Percentiles rank a stretch among this genome's conserved stretches.
These are phyloP conservation scores for Poeciliopsis occidentalis DNA, from an alignment of 2,113 vertebrate species.

Conservation along the genomic window DNA sequence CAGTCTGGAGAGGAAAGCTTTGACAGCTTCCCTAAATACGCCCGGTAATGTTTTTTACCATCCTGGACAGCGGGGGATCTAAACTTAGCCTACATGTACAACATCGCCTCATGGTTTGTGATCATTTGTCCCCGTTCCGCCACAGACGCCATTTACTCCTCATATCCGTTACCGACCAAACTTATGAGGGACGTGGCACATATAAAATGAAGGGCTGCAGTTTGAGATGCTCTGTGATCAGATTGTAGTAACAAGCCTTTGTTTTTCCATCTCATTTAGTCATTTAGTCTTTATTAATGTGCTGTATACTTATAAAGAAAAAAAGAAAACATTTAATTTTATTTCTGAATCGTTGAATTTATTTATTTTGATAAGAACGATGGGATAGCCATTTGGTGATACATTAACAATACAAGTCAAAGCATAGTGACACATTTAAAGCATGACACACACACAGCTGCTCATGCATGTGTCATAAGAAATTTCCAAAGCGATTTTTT, in stretches of 20 bases:
- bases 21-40: constrained; percentile 73
- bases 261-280: constrained; percentile 29
- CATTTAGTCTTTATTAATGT: constrained; percentile 46
- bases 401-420: constrained; percentile 17
- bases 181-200: constrained; percentile 6
- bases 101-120: constrained; percentile 25
- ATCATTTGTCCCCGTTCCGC: constrained; percentile 23
- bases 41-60: constrained; percentile 67
- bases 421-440: constrained; percentile 23
- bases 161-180: constrained; percentile 18
- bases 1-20: constrained; percentile 64
- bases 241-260: constrained; percentile 17
- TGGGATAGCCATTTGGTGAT: constrained; percentile 3
- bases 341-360: constrained; percentile 28
- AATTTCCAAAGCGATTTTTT: constrained; percentile 11
- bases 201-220: constrained; percentile 28
- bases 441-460: constrained; percentile 8
- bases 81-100: constrained; percentile 53
- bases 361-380: constrained; percentile 25
- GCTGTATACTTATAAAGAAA: constrained; percentile 2
- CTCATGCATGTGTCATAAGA: constrained; percentile 22
- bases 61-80: constrained; percentile 47
- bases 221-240: constrained; percentile 21
- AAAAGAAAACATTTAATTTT: constrained; percentile 24
- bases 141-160: constrained; percentile 22